Evolutionary conservation across 2,888 invertebrate genomes (phyloP).

Genomic region (Carterocephalus palaemon): DNA sequence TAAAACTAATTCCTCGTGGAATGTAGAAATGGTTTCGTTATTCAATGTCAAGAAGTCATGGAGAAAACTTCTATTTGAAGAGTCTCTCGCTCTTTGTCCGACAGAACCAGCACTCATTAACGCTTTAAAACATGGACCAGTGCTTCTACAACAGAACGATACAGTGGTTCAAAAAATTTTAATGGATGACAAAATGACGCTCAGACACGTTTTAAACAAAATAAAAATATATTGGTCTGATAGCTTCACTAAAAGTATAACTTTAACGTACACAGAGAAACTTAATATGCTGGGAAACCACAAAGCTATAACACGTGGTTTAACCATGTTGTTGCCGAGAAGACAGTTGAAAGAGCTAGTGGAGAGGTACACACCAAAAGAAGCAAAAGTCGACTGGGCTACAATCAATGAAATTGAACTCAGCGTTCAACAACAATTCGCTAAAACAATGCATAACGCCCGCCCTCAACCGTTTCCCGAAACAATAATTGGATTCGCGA

Average conservation of each 20-base stretch:
- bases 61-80: constrained; percentile 53
- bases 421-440: constrained; percentile 50
- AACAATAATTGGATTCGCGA: constrained; percentile 48
- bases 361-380: constrained; percentile 47
- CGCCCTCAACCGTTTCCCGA: constrained; percentile 55
- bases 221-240: constrained; percentile 56
- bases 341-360: constrained; percentile 42
- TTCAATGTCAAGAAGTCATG: constrained; percentile 58
- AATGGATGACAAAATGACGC: constrained; percentile 37
- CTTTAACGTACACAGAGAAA: constrained; percentile 18
- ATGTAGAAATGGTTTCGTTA: constrained; percentile 38
- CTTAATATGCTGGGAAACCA: constrained; percentile 40
- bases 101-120: constrained; percentile 51
- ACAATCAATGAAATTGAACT: constrained; percentile 46
- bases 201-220: constrained; percentile 44
- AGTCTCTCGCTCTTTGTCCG: constrained; percentile 48
- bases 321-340: constrained; percentile 46
- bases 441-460: constrained; percentile 57
- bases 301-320: constrained; percentile 44
- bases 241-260: constrained; percentile 39
- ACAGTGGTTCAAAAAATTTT: constrained; percentile 40
- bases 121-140: constrained; percentile 56
- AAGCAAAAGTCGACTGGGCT: constrained; percentile 52
- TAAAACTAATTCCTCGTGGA: constrained; percentile 44
- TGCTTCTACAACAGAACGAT: constrained; percentile 41